These are phyloP conservation scores for Trichonephila clavipes DNA, from an alignment of 1,140 invertebrate genomes.

Conservation along the genomic window DNA sequence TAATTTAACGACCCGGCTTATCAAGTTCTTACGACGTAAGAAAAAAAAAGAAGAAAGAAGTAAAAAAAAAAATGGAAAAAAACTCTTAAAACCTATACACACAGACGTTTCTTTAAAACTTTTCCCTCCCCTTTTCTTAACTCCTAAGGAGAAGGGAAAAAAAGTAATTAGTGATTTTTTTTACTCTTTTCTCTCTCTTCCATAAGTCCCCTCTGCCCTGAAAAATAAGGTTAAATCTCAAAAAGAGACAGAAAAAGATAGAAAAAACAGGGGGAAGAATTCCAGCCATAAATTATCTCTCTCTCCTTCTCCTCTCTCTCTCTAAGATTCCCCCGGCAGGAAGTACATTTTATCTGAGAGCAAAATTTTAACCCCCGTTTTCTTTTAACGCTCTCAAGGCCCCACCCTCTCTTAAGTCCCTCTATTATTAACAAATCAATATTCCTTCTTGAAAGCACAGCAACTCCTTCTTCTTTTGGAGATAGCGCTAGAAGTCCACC, in stretches of 20 bases:
- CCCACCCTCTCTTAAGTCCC: slow-evolving; percentile 41
- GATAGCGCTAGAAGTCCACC: slow-evolving; percentile 49
- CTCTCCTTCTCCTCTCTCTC: background rate
- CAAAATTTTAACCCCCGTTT: slow-evolving; percentile 72
- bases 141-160: slow-evolving; percentile 25
- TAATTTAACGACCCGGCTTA: slow-evolving; percentile 61
- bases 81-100: slow-evolving; percentile 10
- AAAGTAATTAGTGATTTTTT: slow-evolving; percentile 76
- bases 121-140: background rate
- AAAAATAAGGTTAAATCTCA: slow-evolving; percentile 76
- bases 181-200: background rate
- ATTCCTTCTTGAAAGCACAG: slow-evolving; percentile 19
- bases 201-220: slow-evolving; percentile 51
- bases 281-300: slow-evolving; percentile 70
- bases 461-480: slow-evolving; percentile 10
- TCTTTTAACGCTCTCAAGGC: slow-evolving; percentile 59
- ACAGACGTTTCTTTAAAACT: slow-evolving; percentile 29
- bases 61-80: background rate
- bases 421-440: slow-evolving; percentile 76
- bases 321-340: background rate
- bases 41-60: slow-evolving; percentile 16
- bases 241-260: slow-evolving; percentile 26
- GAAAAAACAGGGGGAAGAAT: slow-evolving; percentile 11
- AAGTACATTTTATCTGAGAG: slow-evolving; percentile 69
- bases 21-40: slow-evolving; percentile 45